Evolutionary conservation across 2,113 vertebrate genomes (phyloP).

Genomic region (Synchiropus splendidus): DNA sequence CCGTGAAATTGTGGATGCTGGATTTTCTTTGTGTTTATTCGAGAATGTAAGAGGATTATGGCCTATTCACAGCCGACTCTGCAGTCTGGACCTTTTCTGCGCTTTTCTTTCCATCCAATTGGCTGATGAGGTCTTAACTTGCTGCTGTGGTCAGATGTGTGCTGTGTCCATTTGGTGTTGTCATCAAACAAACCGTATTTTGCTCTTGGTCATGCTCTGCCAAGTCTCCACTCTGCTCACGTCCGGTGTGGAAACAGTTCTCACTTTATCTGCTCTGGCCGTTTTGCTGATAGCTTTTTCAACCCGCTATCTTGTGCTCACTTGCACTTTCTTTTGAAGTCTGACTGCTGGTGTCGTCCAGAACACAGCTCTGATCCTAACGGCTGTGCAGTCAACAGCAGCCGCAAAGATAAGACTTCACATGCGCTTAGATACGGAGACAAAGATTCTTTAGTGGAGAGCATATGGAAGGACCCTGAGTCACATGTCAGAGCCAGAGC

Average conservation of each 20-base stretch:
- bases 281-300: conserved; percentile 32
- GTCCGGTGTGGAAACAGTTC: conserved; percentile 10
- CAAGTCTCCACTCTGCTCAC: background rate
- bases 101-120: conserved; percentile 18
- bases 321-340: conserved; percentile 26
- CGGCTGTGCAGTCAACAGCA: conserved; percentile 1
- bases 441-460: background rate
- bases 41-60: conserved; percentile 48
- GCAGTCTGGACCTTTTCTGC: conserved; percentile 20
- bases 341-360: conserved; percentile 4
- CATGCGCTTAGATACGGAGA: background rate
- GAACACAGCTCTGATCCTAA: conserved; percentile 2
- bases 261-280: conserved; percentile 22
- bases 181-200: too few relatives aligned
- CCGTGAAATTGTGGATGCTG: conserved; percentile 23
- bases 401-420: conserved; percentile 3
- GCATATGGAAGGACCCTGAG: background rate
- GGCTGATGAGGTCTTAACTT: conserved; percentile 39
- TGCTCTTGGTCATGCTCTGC: too few relatives aligned
- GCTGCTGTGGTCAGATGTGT: conserved; percentile 9
- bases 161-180: too few relatives aligned
- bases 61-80: conserved; percentile 32
- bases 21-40: conserved; percentile 24
- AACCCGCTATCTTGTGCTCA: conserved; percentile 15
- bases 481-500: too few relatives aligned